Conservation (phyloP, 2,113 vertebrate species). For the Ploceus nigricollis region DNA sequence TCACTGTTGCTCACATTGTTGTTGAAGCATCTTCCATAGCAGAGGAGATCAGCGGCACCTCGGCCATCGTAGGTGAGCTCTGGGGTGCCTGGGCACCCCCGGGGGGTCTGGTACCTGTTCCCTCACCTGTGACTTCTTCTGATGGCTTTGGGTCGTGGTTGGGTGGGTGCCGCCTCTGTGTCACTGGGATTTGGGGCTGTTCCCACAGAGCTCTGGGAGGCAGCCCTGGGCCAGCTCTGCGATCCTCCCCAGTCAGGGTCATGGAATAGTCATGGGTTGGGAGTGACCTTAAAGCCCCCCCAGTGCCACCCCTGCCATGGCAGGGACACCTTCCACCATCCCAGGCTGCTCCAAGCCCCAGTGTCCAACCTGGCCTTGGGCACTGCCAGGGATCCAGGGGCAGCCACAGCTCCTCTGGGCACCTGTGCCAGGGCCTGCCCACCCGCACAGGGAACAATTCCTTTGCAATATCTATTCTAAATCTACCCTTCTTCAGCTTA, state of each 20-base stretch:
- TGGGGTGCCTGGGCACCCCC: rapidly evolving
- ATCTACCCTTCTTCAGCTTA: neutral
- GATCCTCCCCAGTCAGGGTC: rapidly evolving
- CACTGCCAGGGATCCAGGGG: neutral
- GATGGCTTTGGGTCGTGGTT: rapidly evolving
- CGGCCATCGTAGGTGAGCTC: slow-evolving; percentile 72
- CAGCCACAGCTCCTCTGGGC: neutral
- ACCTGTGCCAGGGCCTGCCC: neutral
- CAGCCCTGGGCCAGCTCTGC: neutral
- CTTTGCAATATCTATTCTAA: neutral
- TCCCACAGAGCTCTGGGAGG: too few relatives aligned
- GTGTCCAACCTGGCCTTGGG: rapidly evolving
- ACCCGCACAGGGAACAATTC: neutral
- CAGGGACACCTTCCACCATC: neutral
- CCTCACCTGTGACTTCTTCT: rapidly evolving
- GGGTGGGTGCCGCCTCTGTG: rapidly evolving
- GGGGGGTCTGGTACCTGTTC: neutral
- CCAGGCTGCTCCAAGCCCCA: neutral
- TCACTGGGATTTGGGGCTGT: rapidly evolving
- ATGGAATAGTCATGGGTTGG: neutral
- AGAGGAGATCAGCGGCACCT: slow-evolving; percentile 54
- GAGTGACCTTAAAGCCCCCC: rapidly evolving
- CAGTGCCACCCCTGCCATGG: neutral
- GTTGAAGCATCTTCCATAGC: slow-evolving; percentile 72
- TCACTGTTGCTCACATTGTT: slow-evolving; percentile 77